These are phyloP conservation scores for Onthophagus sagittarius DNA, from an alignment of 2,888 invertebrate species.

Conservation along the genomic window DNA sequence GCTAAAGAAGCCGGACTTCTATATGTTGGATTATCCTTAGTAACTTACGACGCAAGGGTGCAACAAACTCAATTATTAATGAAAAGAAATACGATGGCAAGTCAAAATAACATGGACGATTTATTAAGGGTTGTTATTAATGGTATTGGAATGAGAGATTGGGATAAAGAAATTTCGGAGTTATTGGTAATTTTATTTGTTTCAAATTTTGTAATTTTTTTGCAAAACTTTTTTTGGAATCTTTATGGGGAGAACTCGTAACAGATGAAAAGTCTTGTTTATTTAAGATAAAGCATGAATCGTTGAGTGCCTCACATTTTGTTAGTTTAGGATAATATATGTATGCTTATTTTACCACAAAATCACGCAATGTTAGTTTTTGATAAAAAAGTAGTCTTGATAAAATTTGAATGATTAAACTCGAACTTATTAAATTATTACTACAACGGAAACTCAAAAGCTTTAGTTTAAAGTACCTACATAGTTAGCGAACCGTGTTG, in stretches of 20 bases:
- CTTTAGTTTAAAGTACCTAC: too few species aligned
- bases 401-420: too few species aligned
- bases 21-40: conserved; percentile 87
- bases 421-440: too few species aligned
- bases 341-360: neutral
- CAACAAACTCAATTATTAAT: conserved; percentile 71
- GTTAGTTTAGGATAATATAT: neutral
- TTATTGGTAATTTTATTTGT: conserved; percentile 54
- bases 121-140: conserved; percentile 69
- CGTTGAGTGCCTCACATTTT: neutral
- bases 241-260: too few species aligned
- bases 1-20: conserved; percentile 93
- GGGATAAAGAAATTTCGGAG: conserved; percentile 62
- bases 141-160: conserved; percentile 66
- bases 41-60: conserved; percentile 65
- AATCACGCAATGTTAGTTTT: neutral
- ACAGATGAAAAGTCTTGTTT: neutral
- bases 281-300: neutral
- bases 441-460: too few species aligned
- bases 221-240: too few species aligned
- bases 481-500: too few species aligned
- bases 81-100: conserved; percentile 70
- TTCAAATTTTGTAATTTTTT: neutral
- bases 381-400: too few species aligned
- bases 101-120: conserved; percentile 71